These are phyloP conservation scores for Tromatobia lineatoria DNA, from an alignment of 2,888 invertebrate species.

Conservation along the genomic window DNA sequence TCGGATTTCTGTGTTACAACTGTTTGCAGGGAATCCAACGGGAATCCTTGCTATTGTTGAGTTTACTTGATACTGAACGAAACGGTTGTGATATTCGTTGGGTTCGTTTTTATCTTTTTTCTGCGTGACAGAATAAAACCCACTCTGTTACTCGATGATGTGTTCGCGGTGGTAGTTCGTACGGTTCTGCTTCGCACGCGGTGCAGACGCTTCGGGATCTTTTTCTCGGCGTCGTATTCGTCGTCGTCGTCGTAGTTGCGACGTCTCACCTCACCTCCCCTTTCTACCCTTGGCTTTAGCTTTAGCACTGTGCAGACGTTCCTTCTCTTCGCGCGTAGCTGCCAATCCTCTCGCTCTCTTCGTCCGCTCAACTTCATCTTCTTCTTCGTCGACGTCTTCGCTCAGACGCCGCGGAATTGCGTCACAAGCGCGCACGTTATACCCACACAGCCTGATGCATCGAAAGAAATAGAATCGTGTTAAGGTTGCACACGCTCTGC, in stretches of 20 bases:
- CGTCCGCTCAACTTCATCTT: slow-evolving; percentile 1
- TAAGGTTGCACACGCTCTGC: slow-evolving; percentile 81
- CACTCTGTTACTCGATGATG: slow-evolving; percentile 72
- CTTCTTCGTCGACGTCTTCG: slow-evolving; percentile 52
- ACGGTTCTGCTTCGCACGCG: slow-evolving; percentile 79
- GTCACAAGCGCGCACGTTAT: slow-evolving; percentile 62
- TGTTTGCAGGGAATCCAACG: slow-evolving; percentile 31
- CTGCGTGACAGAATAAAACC: slow-evolving; percentile 59
- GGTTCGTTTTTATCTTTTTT: slow-evolving; percentile 2
- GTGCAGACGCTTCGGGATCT: slow-evolving; percentile 66
- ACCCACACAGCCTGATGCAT: slow-evolving; percentile 73
- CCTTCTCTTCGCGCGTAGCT: slow-evolving; percentile 48
- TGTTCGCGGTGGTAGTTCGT: slow-evolving; percentile 84
- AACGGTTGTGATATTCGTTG: slow-evolving; percentile 34
- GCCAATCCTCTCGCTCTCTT: slow-evolving; percentile 55
- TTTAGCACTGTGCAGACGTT: slow-evolving; percentile 22
- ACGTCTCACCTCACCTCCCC: slow-evolving; percentile 43
- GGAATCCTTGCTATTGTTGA: slow-evolving; percentile 33
- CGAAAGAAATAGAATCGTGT: slow-evolving; percentile 84
- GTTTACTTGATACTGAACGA: slow-evolving; percentile 19
- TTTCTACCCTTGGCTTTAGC: slow-evolving; percentile 34
- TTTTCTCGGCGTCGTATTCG: slow-evolving; percentile 71
- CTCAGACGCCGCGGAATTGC: slow-evolving; percentile 65
- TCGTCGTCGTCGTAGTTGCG: slow-evolving; percentile 50
- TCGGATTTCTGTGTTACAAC: slow-evolving; percentile 79